Conservation (phyloP, 2,888 invertebrate genomes). For the Serripes groenlandicus region DNA sequence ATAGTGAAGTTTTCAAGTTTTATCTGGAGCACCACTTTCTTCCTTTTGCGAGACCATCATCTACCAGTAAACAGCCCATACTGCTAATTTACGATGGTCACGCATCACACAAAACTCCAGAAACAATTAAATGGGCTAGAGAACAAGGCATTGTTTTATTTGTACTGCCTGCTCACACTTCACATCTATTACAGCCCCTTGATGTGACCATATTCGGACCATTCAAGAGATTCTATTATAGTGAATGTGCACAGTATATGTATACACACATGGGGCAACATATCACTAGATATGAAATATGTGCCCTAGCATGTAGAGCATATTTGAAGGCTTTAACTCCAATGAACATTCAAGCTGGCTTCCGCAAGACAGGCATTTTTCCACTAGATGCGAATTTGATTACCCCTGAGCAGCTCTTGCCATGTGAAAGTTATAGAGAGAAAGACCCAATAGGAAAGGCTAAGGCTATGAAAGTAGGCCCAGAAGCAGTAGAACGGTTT, state of each 20-base stretch:
- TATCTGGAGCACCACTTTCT: slow-evolving; percentile 44
- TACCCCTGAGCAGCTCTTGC: neutral
- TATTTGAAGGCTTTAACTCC: slow-evolving; percentile 33
- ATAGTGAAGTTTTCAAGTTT: slow-evolving; percentile 20
- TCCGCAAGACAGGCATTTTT: slow-evolving; percentile 39
- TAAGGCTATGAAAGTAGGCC: slow-evolving; percentile 7
- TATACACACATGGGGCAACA: slow-evolving; percentile 27
- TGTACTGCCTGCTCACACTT: slow-evolving; percentile 3
- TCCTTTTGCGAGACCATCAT: slow-evolving; percentile 6
- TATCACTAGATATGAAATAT: slow-evolving; percentile 42
- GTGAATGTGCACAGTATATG: slow-evolving; percentile 32
- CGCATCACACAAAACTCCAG: slow-evolving; percentile 21
- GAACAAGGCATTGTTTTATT: neutral
- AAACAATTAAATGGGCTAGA: slow-evolving; percentile 35
- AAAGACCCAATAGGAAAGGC: slow-evolving; percentile 17
- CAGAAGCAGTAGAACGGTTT: slow-evolving; percentile 18
- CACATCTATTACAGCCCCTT: slow-evolving; percentile 25
- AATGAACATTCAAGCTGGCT: slow-evolving; percentile 31
- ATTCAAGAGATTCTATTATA: slow-evolving; percentile 45
- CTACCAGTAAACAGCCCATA: slow-evolving; percentile 1
- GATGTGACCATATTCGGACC: slow-evolving; percentile 53
- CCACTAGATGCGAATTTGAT: slow-evolving; percentile 9
- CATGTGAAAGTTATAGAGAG: slow-evolving; percentile 25
- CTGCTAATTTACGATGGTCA: slow-evolving; percentile 32
- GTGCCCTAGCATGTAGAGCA: slow-evolving; percentile 31